These are phyloP conservation scores for Euclidia mi DNA, from an alignment of 2,888 invertebrate genomes.

Conservation along the genomic window DNA sequence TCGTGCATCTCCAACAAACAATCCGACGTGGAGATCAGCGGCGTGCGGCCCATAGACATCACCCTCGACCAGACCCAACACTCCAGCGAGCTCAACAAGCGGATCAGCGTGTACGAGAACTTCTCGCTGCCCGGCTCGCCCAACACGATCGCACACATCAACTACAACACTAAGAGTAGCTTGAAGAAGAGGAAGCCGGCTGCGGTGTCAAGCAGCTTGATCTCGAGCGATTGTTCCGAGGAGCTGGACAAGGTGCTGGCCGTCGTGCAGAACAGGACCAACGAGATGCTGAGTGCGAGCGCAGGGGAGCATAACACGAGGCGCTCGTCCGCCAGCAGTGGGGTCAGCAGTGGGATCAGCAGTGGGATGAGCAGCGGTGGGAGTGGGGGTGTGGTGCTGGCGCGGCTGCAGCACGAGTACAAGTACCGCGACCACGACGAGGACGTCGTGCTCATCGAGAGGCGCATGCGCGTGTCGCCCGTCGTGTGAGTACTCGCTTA, in stretches of 20 bases:
- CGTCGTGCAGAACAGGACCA: slow-evolving; percentile 80
- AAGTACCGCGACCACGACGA: slow-evolving; percentile 94
- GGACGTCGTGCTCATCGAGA: slow-evolving; percentile 92
- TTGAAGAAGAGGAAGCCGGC: slow-evolving; percentile 65
- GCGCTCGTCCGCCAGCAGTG: slow-evolving; percentile 84
- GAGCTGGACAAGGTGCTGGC: slow-evolving; percentile 77
- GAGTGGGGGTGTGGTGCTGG: slow-evolving; percentile 83
- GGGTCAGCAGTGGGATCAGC: slow-evolving; percentile 84
- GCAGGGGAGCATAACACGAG: slow-evolving; percentile 75
- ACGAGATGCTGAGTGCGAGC: slow-evolving; percentile 76
- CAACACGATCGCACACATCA: slow-evolving; percentile 75
- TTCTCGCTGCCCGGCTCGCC: slow-evolving; percentile 85
- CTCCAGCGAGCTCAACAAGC: slow-evolving; percentile 53
- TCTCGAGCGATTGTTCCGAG: slow-evolving; percentile 63
- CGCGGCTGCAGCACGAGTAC: slow-evolving; percentile 90
- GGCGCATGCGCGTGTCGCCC: slow-evolving; percentile 88
- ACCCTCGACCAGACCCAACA: slow-evolving; percentile 61
- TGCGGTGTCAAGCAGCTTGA: too few species aligned
- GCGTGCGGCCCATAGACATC: slow-evolving; percentile 69
- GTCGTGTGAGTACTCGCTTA: slow-evolving; percentile 83
- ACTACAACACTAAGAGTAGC: slow-evolving; percentile 79
- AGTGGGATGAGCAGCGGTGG: slow-evolving; percentile 54
- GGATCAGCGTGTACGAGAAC: slow-evolving; percentile 79
- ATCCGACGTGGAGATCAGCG: slow-evolving; percentile 74
- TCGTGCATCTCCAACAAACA: slow-evolving; percentile 72